These are phyloP conservation scores for Potamilus streckersoni DNA, from an alignment of 1,140 invertebrate species.

Conservation along the genomic window DNA sequence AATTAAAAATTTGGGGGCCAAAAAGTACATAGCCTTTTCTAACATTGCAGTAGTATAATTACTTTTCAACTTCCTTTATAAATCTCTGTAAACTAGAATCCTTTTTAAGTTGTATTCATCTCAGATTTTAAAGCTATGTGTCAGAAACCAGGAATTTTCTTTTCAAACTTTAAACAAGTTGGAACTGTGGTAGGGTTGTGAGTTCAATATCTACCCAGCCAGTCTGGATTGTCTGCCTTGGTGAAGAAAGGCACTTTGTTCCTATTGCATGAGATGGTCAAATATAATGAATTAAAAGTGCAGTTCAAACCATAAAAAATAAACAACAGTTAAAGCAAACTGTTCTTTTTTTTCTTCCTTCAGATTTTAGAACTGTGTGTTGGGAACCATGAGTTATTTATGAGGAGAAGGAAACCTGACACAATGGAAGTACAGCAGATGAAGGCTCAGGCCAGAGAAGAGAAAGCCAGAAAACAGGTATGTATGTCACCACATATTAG, in stretches of 20 bases:
- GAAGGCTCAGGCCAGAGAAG: constrained; percentile 96
- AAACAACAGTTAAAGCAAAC: not conserved
- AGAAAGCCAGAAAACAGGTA: constrained; percentile 76
- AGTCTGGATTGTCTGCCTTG: no score
- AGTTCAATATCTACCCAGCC: no score
- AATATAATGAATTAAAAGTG: not conserved
- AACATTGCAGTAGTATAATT: no score
- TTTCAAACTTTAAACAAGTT: no score
- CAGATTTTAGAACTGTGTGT: constrained; percentile 97
- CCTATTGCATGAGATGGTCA: no score
- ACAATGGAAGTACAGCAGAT: constrained; percentile 99
- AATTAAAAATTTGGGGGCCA: no score
- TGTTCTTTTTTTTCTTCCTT: constrained; percentile 21
- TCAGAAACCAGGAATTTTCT: constrained; percentile 94
- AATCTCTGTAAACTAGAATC: not conserved
- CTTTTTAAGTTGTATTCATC: not conserved
- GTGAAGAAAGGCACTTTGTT: no score
- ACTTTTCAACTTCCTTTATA: not conserved
- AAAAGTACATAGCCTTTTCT: no score
- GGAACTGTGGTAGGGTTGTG: no score
- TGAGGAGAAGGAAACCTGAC: constrained; percentile 95
- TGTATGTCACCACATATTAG: not conserved
- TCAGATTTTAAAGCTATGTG: constrained; percentile 95
- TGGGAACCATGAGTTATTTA: constrained; percentile 98
- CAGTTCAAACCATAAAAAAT: not conserved